Evolutionary conservation across 1,140 invertebrate species (phyloP), one percentile per base, ranked within the genome.

Genomic region (Choristoneura fumiferana): DNA sequence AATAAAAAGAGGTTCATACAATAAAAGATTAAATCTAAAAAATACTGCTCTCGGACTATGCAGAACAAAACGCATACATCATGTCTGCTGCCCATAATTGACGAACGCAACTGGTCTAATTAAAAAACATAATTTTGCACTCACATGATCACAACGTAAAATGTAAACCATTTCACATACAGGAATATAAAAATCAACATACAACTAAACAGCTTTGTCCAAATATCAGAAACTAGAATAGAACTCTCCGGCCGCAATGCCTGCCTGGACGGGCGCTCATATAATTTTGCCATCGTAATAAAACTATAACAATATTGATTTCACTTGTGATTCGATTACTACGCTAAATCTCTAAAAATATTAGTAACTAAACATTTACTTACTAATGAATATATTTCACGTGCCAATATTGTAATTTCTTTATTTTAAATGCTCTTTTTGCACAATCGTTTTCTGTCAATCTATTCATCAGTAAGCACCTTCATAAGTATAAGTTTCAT

Each of bases 131-230:
- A 80, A 83, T 85, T 87, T 88, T 88, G 85, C 85, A 88, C 85
- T 88, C 81, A 83, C 76, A 84, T 85, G 76, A 88, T 88, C 85
- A 88, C 85, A 88, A 87, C 79, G 84, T 88, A 86, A 88, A 88
- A 88, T 88, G 83, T 78, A 71, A 68, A 69, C 68, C 83, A 88
- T 88, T 88, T 88, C 81, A 88, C 83, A 85, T 80, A 83, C 81
- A 86, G 83, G 81, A 87, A 83, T 84, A 83, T 77, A 78, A 81
- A 74, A 57, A 64, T 58, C 58, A 56, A 62, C 40, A 60, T 62
- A 54, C 35, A 54, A 17, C 22, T 59, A 71, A 58, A 65, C 22
- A 49, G 43, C 43, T 29, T 49, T n/a, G 43, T 17, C 22, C 17
- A 29, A 12, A 5, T 39, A 45, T 22, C 18, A 45, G 22, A 18